Evolutionary conservation across 2,888 invertebrate species (phyloP).

Genomic region (Drosophila borborema): DNA sequence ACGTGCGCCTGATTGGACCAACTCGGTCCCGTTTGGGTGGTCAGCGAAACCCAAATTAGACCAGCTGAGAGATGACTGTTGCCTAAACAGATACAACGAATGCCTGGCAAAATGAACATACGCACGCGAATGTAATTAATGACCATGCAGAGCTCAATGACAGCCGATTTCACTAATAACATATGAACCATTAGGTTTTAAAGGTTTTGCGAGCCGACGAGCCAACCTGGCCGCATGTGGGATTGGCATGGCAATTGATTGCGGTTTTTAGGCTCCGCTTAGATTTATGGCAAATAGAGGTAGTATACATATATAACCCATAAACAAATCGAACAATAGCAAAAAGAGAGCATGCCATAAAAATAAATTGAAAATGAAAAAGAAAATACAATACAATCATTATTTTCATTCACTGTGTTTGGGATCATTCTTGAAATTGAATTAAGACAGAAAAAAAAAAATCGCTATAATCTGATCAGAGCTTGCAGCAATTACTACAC

Average conservation of each 20-base stretch:
- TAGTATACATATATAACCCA: background rate
- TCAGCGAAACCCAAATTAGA: constrained; percentile 42
- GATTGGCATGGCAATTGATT: constrained; percentile 1
- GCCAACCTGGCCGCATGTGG: background rate
- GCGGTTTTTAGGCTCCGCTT: constrained; percentile 4
- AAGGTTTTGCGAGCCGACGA: constrained; percentile 1
- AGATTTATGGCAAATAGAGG: background rate
- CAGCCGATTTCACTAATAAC: constrained; percentile 52
- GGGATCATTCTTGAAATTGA: constrained; percentile 21
- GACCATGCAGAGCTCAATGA: constrained; percentile 42
- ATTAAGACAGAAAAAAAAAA: constrained; percentile 31
- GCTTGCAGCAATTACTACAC: constrained; percentile 30
- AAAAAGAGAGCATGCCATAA: background rate
- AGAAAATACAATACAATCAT: constrained; percentile 10
- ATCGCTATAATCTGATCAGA: constrained; percentile 34
- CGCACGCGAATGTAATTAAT: constrained; percentile 56
- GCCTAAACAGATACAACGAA: constrained; percentile 19
- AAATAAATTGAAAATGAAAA: constrained; percentile 20
- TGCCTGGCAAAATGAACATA: constrained; percentile 47
- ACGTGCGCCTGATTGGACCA: constrained; percentile 43
- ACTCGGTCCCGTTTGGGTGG: constrained; percentile 32
- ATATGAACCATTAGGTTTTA: constrained; percentile 16
- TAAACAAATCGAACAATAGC: constrained; percentile 7
- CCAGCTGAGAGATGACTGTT: constrained; percentile 39
- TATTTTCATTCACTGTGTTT: constrained; percentile 21